Conservation (phyloP, 2,113 vertebrate genomes). For the Todiramphus saurophagus region DNA sequence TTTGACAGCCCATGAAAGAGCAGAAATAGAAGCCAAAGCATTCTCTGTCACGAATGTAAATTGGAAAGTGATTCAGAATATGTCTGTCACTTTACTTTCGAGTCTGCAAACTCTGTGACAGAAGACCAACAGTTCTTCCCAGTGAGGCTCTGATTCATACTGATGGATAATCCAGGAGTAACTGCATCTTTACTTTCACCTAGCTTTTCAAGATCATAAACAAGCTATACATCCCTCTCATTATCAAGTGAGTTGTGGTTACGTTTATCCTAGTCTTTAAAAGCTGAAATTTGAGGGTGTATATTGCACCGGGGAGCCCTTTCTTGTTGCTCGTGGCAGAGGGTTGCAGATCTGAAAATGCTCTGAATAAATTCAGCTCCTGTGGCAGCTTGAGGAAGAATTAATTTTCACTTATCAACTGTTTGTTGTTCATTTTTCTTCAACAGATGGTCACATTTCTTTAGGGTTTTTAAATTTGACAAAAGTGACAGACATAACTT, state of each 20-base stretch:
- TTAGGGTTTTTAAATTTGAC: neutral
- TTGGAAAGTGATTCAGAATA: neutral
- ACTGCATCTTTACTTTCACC: neutral
- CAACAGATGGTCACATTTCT: neutral
- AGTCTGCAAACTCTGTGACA: neutral
- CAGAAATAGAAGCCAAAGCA: neutral
- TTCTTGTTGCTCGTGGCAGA: neutral
- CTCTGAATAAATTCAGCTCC: neutral
- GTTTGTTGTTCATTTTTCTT: neutral
- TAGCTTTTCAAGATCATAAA: neutral
- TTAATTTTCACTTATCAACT: neutral
- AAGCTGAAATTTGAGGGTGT: neutral
- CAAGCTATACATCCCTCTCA: neutral
- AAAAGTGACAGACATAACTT: neutral
- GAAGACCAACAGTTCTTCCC: neutral
- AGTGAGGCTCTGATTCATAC: neutral
- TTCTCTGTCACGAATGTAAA: neutral
- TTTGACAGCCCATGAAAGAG: neutral
- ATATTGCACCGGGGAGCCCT: neutral
- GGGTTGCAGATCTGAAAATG: neutral
- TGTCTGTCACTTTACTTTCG: neutral
- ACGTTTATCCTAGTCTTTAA: neutral
- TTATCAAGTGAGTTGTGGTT: neutral
- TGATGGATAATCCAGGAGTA: neutral
- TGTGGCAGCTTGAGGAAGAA: neutral